phyloP scores from a whole-genome alignment of 2,113 vertebrate species.

The Hippocampus comes region DNA sequence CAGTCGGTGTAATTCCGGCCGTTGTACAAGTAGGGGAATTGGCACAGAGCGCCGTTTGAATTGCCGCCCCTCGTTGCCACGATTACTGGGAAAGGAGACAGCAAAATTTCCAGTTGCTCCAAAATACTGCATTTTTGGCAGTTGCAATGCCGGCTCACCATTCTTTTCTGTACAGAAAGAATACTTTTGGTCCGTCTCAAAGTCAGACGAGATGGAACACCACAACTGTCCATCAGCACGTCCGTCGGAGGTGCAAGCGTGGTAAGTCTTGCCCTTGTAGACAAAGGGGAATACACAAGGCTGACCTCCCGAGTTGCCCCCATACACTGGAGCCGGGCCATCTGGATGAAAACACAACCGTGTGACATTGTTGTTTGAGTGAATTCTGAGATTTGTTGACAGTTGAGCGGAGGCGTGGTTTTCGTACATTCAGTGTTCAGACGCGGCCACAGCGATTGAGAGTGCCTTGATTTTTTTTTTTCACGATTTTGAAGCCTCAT shows the following conservation, averaged over 20 bases:
- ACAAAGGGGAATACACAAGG: constrained; percentile 90
- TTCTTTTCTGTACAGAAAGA: constrained; percentile 91
- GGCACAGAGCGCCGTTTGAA: constrained; percentile 91
- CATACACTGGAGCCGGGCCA: constrained; percentile 81
- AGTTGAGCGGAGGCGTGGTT: too few species aligned
- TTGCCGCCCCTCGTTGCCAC: constrained; percentile 91
- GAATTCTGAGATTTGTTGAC: too few species aligned
- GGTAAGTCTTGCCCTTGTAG: constrained; percentile 82
- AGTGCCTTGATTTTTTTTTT: too few species aligned
- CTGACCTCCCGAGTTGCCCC: constrained; percentile 88
- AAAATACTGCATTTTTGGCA: not conserved
- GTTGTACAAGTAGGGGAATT: constrained; percentile 94
- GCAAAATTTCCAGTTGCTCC: not conserved
- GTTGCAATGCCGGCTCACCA: constrained; percentile 69
- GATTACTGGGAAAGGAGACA: constrained; percentile 33
- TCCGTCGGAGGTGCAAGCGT: constrained; percentile 86
- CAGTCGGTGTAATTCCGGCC: constrained; percentile 93
- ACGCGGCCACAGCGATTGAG: too few species aligned
- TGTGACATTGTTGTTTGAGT: not conserved
- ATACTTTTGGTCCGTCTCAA: constrained; percentile 82
- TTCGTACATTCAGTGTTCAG: too few species aligned
- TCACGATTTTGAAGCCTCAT: too few species aligned
- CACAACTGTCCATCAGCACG: constrained; percentile 87
- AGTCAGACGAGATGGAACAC: constrained; percentile 93
- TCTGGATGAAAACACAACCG: constrained; percentile 45